Base-by-base conservation (phyloP, 2,113 vertebrate genomes). In the Notothenia coriiceps region DNA sequence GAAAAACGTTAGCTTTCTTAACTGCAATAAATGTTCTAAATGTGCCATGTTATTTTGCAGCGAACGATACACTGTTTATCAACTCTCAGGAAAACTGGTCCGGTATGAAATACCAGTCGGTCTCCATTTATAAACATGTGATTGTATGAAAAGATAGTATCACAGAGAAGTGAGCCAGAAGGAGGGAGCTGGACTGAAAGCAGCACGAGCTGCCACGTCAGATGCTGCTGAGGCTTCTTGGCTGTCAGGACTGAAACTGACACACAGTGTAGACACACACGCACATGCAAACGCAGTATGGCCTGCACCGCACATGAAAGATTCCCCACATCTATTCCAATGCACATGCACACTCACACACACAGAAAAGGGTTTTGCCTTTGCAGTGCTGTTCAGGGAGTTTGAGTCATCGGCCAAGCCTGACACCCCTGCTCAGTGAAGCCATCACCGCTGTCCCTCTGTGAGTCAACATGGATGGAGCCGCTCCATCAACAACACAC, bases 201-300 rank as follows among this genome's bases (percentile, higher is more conserved):
- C 89, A 87, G 89, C 64, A 35, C 86, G 87, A 88, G 89, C 89
- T 94, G 92, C 93, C 93, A 94, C 93, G 92, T 94, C 93, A 94
- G 89, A 93, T 86, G 85, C 86, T 90, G 88, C 87, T 74, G 86
- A 92, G 87, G 88, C 89, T 91, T 92, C 86, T 92, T 93, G 93
- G 93, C 92, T 90, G 89, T 92, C 88, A 89, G 77, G 74, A 77
- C 84, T 84, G 84, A 89, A 80, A 82, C 67, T 73, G 8, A 63
- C 78, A 75, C 55, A 55, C 78, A 71, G 44, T 55, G 56, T 14
- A 49, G 46, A 70, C 61, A 71, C 51, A 46, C 57, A 79, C 1
- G 6, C 49, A 54, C 74, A 82, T 66, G 77, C 73, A 79, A 52
- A 80, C 59, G 70, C 74, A 83, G 69, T 43, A 62, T 54, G 79